These are phyloP conservation scores for Andrena dorsata DNA, from an alignment of 2,888 invertebrate species.

Conservation along the genomic window DNA sequence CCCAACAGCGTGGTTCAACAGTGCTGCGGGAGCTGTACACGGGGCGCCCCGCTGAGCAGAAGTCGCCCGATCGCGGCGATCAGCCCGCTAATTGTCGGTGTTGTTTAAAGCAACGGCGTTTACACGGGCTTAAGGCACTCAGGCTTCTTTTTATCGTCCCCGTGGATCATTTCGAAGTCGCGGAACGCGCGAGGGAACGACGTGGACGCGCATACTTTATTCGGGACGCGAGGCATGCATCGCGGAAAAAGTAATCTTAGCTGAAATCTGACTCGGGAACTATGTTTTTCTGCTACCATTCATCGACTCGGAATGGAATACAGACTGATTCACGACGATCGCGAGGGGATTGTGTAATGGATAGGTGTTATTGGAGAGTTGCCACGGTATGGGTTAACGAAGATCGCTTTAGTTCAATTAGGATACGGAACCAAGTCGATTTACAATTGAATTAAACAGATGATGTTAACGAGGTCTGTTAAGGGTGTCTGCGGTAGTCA, in stretches of 20 bases:
- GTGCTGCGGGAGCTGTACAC: constrained; percentile 13
- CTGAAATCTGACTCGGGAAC: background rate
- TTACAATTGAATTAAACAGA: too few species aligned
- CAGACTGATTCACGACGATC: background rate
- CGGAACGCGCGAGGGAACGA: background rate
- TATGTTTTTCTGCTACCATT: background rate
- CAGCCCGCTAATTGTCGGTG: constrained; percentile 35
- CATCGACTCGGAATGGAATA: background rate
- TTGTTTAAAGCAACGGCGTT: constrained; percentile 29
- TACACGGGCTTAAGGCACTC: constrained; percentile 20
- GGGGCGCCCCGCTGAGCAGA: constrained; percentile 33
- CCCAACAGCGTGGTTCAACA: constrained; percentile 10
- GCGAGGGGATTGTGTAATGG: background rate
- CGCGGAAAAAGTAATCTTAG: background rate
- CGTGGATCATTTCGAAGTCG: constrained; percentile 26
- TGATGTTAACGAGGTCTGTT: too few species aligned
- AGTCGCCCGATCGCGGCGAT: constrained; percentile 34
- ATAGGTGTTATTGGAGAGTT: background rate
- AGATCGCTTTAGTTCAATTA: background rate
- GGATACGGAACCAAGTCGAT: background rate
- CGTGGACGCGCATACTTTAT: constrained; percentile 12
- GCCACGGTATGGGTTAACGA: background rate
- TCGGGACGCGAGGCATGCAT: background rate
- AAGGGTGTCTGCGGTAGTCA: too few species aligned
- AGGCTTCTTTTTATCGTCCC: constrained; percentile 24